A percentile compares a stretch with the other conserved stretches of the same genome.
Evolutionary conservation across 2,797 vertebrate genomes (phyloP).

Genomic region (Malurus leucopterus): DNA sequence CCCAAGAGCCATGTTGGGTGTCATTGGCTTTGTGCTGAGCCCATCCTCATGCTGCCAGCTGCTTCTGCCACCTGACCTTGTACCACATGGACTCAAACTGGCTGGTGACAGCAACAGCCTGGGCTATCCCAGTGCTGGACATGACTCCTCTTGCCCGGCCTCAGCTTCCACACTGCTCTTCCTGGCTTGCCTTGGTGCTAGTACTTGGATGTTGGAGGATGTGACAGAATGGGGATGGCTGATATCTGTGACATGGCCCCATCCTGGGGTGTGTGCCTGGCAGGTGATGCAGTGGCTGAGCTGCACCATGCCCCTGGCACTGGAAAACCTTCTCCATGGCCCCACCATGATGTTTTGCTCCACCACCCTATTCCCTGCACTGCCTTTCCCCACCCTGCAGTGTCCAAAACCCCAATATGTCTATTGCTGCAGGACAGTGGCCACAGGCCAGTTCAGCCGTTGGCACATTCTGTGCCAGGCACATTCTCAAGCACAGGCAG

Average conservation of each 20-base stretch:
- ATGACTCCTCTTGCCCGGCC: background rate
- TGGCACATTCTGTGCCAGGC: accelerated
- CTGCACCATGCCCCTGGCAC: accelerated
- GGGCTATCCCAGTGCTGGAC: background rate
- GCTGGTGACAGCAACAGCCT: background rate
- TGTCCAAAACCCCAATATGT: accelerated
- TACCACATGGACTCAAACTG: accelerated
- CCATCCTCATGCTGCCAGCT: background rate
- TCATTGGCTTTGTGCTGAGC: accelerated
- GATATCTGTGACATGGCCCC: accelerated
- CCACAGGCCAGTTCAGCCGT: accelerated
- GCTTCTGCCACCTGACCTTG: background rate
- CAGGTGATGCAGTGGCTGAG: accelerated
- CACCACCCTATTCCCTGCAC: accelerated
- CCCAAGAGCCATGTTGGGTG: background rate
- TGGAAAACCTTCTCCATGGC: background rate
- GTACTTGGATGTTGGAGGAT: background rate
- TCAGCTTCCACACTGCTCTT: background rate
- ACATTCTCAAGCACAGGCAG: background rate
- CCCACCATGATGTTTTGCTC: background rate
- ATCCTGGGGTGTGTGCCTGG: background rate
- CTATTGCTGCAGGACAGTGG: background rate
- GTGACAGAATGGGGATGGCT: background rate
- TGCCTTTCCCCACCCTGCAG: background rate
- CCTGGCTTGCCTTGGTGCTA: accelerated